phyloP scores from a whole-genome alignment of 2,888 invertebrate genomes.

The Allacma fusca region DNA sequence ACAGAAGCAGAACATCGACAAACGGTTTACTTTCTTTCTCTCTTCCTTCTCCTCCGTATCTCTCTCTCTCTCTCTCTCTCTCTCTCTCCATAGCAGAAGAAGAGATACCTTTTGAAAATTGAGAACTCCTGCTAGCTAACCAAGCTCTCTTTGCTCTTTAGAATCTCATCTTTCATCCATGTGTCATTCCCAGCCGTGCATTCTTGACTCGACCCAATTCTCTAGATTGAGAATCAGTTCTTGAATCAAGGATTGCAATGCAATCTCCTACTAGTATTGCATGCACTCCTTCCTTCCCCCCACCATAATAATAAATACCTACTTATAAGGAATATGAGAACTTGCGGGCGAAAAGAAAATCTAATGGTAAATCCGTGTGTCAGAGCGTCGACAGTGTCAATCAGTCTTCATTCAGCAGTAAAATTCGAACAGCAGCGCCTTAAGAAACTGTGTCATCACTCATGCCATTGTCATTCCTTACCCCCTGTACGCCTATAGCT shows the following conservation, averaged over 20 bases:
- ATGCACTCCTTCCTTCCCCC: neutral
- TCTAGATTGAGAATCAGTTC: slow-evolving; percentile 26
- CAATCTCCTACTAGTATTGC: neutral
- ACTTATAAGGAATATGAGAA: neutral
- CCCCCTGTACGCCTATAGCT: no score
- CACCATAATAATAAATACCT: neutral
- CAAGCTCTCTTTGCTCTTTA: slow-evolving; percentile 13
- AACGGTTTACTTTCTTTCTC: slow-evolving; percentile 20
- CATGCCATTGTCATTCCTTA: neutral
- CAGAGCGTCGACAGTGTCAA: slow-evolving; percentile 4
- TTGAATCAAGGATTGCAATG: slow-evolving; percentile 20
- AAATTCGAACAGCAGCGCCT: neutral
- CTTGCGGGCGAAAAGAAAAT: neutral
- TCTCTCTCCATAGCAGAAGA: neutral
- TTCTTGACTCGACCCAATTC: slow-evolving; percentile 26
- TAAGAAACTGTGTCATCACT: neutral
- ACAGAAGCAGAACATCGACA: slow-evolving; percentile 16
- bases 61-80: neutral
- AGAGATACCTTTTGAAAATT: slow-evolving; percentile 14
- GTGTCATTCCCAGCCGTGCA: slow-evolving; percentile 18
- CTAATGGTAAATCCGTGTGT: slow-evolving; percentile 11
- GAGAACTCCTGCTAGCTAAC: slow-evolving; percentile 14
- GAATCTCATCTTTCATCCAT: slow-evolving; percentile 26
- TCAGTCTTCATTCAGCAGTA: slow-evolving; percentile 16
- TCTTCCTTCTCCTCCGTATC: neutral